Percentiles rank a stretch among this genome's conserved stretches.
Evolutionary conservation across 1,140 invertebrate genomes (phyloP).

Genomic region (Drosophila ambigua): DNA sequence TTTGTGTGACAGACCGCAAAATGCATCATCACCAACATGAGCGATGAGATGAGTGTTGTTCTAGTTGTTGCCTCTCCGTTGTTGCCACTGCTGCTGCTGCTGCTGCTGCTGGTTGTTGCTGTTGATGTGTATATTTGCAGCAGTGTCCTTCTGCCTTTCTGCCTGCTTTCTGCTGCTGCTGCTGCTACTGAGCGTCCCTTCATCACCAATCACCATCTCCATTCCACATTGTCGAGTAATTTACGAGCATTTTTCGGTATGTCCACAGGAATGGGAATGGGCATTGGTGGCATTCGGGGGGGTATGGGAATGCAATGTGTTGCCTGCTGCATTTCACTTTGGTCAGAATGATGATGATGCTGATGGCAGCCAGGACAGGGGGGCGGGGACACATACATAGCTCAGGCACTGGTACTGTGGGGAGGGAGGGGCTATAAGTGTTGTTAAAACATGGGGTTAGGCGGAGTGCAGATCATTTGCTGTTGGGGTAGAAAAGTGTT

Average conservation of each 20-base stretch:
- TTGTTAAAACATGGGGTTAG: constrained; percentile 43
- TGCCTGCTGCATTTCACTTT: constrained; percentile 69
- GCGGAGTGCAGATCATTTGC: constrained; percentile 30
- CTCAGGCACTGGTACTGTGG: background rate
- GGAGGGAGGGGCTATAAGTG: constrained; percentile 19
- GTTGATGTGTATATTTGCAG: constrained; percentile 83
- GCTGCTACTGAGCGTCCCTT: constrained; percentile 1
- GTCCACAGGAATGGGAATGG: constrained; percentile 47
- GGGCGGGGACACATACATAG: background rate
- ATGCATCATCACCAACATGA: constrained; percentile 84
- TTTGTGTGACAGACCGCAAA: constrained; percentile 83
- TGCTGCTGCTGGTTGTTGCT: background rate
- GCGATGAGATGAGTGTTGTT: constrained; percentile 82
- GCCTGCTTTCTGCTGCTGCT: background rate
- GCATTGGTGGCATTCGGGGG: too few relatives aligned
- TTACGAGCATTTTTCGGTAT: constrained; percentile 76
- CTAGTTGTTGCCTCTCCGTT: constrained; percentile 39
- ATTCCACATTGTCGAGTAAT: constrained; percentile 74
- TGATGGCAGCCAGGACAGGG: background rate
- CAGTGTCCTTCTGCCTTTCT: constrained; percentile 5
- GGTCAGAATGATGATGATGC: constrained; percentile 28
- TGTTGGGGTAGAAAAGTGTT: constrained; percentile 48
- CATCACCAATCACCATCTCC: constrained; percentile 25
- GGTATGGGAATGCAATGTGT: constrained; percentile 63
- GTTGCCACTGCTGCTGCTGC: constrained; percentile 1